A percentile compares a stretch with the other conserved stretches of the same genome.
Conservation (phyloP, 2,797 vertebrate genomes). For the Glyptemys insculpta region DNA sequence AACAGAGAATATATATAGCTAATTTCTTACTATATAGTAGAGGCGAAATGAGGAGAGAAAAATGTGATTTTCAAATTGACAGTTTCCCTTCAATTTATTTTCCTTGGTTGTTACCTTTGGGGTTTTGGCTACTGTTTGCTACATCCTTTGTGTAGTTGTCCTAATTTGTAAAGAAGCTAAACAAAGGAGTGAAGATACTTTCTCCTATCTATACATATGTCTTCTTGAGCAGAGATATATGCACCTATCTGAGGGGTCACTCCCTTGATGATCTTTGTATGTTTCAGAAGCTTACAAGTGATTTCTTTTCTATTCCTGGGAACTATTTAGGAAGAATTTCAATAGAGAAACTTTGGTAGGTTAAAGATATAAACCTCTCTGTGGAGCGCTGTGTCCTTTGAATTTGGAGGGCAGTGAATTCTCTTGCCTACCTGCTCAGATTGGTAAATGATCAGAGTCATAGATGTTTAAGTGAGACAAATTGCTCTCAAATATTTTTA, state of each 20-base stretch:
- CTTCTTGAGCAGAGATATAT: background rate
- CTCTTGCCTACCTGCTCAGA: constrained; percentile 31
- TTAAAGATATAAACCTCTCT: constrained; percentile 3
- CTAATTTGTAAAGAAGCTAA: background rate
- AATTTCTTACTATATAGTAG: background rate
- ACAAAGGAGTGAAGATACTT: background rate
- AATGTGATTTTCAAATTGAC: background rate
- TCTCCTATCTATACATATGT: background rate
- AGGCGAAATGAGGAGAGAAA: background rate
- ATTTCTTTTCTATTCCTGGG: constrained; percentile 17
- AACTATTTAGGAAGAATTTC: constrained; percentile 37
- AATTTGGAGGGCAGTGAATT: constrained; percentile 36
- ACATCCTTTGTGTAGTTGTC: background rate
- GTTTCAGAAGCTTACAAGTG: constrained; percentile 27
- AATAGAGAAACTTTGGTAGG: constrained; percentile 20
- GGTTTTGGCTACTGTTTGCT: background rate
- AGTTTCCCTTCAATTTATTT: background rate
- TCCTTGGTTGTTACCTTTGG: background rate
- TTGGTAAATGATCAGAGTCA: constrained; percentile 50
- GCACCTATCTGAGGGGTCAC: background rate
- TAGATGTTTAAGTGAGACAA: constrained; percentile 68
- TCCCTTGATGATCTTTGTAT: background rate
- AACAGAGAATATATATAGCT: background rate
- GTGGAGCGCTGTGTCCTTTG: background rate
- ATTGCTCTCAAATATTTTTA: constrained; percentile 72